phyloP scores from a whole-genome alignment of 1,140 invertebrate genomes.

The Himalopsyche phryganea region DNA sequence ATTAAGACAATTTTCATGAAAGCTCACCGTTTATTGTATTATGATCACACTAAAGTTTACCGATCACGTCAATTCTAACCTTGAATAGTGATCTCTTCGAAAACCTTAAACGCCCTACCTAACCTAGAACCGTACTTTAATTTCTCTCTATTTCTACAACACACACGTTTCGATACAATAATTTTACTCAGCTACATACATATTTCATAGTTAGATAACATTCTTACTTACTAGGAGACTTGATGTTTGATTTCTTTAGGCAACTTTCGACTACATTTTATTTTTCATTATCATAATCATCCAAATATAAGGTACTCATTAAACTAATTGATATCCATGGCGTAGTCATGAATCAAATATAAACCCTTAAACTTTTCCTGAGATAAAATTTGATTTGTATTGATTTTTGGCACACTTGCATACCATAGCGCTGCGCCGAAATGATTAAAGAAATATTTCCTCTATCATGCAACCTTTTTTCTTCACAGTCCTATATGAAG shows the following conservation, averaged over 20 bases:
- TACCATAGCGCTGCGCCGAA: no score
- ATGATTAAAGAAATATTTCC: no score
- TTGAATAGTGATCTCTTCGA: not conserved
- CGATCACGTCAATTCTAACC: constrained; percentile 6
- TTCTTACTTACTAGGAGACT: not conserved
- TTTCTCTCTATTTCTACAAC: not conserved
- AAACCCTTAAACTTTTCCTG: no score
- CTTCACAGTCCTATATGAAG: no score
- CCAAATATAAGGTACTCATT: no score
- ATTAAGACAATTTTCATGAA: constrained; percentile 16
- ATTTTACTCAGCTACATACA: not conserved
- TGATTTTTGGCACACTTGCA: no score
- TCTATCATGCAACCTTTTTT: no score
- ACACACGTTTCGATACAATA: not conserved
- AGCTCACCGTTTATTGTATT: constrained; percentile 23
- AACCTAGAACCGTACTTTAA: not conserved
- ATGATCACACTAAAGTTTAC: constrained; percentile 19
- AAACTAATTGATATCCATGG: no score
- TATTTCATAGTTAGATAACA: constrained; percentile 4
- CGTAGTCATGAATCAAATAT: no score
- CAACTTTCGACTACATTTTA: not conserved
- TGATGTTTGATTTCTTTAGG: no score
- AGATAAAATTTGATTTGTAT: no score
- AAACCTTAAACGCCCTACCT: not conserved
- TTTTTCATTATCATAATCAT: not conserved